phyloP scores from a whole-genome alignment of 2,888 invertebrate species.

The Sylvicola cinctus region DNA sequence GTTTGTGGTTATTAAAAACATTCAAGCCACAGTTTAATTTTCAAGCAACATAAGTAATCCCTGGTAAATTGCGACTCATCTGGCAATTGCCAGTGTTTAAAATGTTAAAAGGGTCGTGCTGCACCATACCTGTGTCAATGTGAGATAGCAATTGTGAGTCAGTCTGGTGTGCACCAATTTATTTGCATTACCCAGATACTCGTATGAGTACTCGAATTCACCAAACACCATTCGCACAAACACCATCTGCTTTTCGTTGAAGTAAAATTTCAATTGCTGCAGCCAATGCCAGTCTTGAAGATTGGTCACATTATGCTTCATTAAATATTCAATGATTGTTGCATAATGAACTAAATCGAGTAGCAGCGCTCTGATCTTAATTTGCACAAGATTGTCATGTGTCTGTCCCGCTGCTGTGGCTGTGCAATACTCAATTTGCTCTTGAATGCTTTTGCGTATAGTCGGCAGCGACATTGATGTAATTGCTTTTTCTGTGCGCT shows the following conservation, averaged over 20 bases:
- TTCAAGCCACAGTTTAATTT: no score
- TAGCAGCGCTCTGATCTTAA: conserved; percentile 81
- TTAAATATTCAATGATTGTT: conserved; percentile 56
- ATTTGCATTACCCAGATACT: conserved; percentile 90
- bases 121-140: conserved; percentile 73
- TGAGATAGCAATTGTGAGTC: conserved; percentile 94
- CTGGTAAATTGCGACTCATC: no score
- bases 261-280: conserved; percentile 72
- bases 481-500: conserved; percentile 65
- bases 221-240: conserved; percentile 76
- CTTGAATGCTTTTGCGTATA: conserved; percentile 15
- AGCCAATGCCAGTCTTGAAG: conserved; percentile 82
- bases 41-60: no score
- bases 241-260: conserved; percentile 36
- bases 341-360: conserved; percentile 87
- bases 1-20: no score
- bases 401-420: conserved; percentile 14
- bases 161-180: conserved; percentile 90
- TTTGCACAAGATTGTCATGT: conserved; percentile 38
- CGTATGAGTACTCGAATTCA: conserved; percentile 88
- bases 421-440: conserved; percentile 16
- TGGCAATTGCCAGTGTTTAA: no score
- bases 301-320: conserved; percentile 42
- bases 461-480: conserved; percentile 33
- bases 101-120: neutral